phyloP scores from a whole-genome alignment of 2,113 vertebrate genomes.

The Oreocharis arfaki region DNA sequence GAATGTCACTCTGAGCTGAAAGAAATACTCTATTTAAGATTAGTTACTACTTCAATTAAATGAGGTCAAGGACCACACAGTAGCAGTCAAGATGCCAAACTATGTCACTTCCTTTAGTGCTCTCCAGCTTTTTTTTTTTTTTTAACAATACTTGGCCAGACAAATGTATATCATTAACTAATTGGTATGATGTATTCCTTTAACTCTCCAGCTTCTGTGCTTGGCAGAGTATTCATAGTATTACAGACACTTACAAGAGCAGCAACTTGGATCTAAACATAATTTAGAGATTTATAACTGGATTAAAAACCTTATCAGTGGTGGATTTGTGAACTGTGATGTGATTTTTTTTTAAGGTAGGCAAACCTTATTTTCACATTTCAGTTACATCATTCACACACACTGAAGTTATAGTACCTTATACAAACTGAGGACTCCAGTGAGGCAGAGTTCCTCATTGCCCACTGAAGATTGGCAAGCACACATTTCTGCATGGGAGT shows the following conservation, averaged over 20 bases:
- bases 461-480: neutral
- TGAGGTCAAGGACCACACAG: neutral
- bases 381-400: neutral
- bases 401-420: neutral
- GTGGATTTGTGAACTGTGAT: neutral
- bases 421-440: neutral
- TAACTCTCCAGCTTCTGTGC: neutral
- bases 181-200: constrained; percentile 28
- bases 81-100: neutral
- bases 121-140: neutral
- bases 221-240: neutral
- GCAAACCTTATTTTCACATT: neutral
- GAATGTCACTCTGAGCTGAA: neutral
- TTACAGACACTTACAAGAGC: neutral
- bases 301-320: neutral
- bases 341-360: neutral
- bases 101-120: constrained; percentile 23
- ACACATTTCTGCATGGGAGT: neutral
- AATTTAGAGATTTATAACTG: neutral
- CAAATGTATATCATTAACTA: constrained; percentile 17
- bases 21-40: neutral
- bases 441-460: neutral
- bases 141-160: constrained; percentile 5
- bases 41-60: neutral
- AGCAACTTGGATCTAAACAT: neutral